phyloP scores from a whole-genome alignment of 2,113 vertebrate genomes.

The Menidia beryllina region DNA sequence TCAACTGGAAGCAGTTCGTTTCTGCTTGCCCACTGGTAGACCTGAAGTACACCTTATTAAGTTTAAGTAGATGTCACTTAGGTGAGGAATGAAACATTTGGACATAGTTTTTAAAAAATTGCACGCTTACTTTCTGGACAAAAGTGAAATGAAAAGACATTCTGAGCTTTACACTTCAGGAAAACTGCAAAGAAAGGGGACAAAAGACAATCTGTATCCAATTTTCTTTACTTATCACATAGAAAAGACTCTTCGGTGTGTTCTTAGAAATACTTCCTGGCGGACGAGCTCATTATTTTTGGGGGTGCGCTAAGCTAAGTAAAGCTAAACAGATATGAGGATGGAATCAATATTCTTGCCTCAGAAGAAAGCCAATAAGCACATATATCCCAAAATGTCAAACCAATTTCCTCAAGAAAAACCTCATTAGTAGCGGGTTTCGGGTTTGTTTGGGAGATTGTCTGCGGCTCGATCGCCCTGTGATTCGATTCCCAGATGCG shows the following conservation, averaged over 20 bases:
- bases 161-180: not conserved
- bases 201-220: not conserved
- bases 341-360: slow-evolving; percentile 17
- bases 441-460: slow-evolving; percentile 51
- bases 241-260: no score
- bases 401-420: slow-evolving; percentile 35
- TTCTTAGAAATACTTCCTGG: not conserved
- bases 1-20: slow-evolving; percentile 26
- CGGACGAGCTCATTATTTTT: not conserved
- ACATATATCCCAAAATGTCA: slow-evolving; percentile 31
- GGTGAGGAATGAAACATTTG: not conserved
- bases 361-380: slow-evolving; percentile 31
- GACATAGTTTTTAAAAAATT: no score
- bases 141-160: no score
- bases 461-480: slow-evolving; percentile 28
- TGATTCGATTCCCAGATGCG: slow-evolving; percentile 62
- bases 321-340: slow-evolving; percentile 11
- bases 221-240: not conserved
- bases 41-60: not conserved
- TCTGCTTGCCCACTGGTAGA: not conserved
- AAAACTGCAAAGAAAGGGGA: not conserved
- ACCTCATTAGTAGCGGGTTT: slow-evolving; percentile 58
- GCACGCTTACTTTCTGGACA: no score
- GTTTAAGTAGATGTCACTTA: not conserved
- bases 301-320: not conserved